Evolutionary conservation across 2,113 vertebrate species (phyloP).

Genomic region (Poeciliopsis retropinna): DNA sequence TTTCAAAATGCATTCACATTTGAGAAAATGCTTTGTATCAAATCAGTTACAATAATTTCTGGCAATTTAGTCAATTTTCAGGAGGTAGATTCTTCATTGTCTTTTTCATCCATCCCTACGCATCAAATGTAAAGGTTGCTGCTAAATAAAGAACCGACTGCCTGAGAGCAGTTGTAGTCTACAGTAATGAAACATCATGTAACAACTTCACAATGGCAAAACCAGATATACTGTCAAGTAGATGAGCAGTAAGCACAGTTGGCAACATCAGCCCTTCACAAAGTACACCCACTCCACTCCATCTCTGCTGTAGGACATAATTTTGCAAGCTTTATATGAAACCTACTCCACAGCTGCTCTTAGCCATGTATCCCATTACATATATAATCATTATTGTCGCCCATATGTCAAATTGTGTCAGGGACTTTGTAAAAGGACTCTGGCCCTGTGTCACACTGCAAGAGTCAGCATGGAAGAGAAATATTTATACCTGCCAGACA

Average conservation of each 20-base stretch:
- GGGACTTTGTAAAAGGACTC: constrained; percentile 53
- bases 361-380: constrained; percentile 62
- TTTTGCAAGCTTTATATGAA: constrained; percentile 55
- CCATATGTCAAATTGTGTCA: constrained; percentile 63
- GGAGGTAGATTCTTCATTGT: neutral
- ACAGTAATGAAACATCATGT: neutral
- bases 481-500: constrained; percentile 75
- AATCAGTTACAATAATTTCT: neutral
- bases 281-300: neutral
- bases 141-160: neutral
- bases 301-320: constrained; percentile 42
- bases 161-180: neutral
- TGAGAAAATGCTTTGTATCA: neutral
- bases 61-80: neutral
- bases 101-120: neutral
- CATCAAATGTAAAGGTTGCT: neutral
- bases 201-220: neutral
- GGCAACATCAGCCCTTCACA: constrained; percentile 3
- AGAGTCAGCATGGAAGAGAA: constrained; percentile 70
- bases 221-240: neutral
- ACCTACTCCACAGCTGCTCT: constrained; percentile 49
- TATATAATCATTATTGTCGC: constrained; percentile 54
- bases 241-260: constrained; percentile 4
- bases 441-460: constrained; percentile 65
- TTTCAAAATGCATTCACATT: neutral